phyloP scores from a whole-genome alignment of 1,140 invertebrate species.

The Stratiolaelaps scimitus region DNA sequence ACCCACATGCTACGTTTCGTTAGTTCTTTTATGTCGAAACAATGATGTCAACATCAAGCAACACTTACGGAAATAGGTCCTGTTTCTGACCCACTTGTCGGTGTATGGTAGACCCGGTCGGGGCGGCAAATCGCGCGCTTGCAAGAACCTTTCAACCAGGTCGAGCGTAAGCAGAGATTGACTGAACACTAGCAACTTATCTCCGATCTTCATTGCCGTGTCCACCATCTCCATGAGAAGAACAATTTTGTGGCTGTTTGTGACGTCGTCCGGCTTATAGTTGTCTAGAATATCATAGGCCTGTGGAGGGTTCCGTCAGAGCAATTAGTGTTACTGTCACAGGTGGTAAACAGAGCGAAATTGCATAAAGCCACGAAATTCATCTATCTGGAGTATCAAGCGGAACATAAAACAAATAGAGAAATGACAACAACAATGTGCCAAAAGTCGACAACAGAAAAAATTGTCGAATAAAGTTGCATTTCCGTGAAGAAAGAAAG shows the following conservation, averaged over 20 bases:
- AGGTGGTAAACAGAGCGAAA: constrained; percentile 28
- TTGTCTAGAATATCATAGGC: constrained; percentile 70
- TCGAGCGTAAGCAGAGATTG: constrained; percentile 90
- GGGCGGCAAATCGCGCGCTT: constrained; percentile 61
- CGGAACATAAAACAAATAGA: too few species aligned
- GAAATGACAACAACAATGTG: too few species aligned
- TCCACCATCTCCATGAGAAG: constrained; percentile 83
- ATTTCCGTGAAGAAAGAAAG: too few species aligned
- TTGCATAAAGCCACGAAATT: constrained; percentile 35
- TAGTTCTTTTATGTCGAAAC: too few species aligned
- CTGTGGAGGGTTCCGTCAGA: constrained; percentile 42
- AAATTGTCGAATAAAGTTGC: too few species aligned
- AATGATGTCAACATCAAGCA: too few species aligned
- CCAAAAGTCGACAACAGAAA: too few species aligned
- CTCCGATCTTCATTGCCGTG: constrained; percentile 69
- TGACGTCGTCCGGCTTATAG: constrained; percentile 73
- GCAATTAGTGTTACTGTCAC: too few species aligned
- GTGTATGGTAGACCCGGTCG: constrained; percentile 40
- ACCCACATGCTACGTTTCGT: too few species aligned
- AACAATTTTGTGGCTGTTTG: constrained; percentile 89
- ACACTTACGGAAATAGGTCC: constrained; percentile 76
- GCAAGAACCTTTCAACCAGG: constrained; percentile 89
- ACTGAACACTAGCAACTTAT: constrained; percentile 89
- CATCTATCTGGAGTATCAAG: constrained; percentile 11
- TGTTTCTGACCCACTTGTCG: constrained; percentile 68